phyloP scores from a whole-genome alignment of 1,140 invertebrate genomes.

The Drosophila varians region DNA sequence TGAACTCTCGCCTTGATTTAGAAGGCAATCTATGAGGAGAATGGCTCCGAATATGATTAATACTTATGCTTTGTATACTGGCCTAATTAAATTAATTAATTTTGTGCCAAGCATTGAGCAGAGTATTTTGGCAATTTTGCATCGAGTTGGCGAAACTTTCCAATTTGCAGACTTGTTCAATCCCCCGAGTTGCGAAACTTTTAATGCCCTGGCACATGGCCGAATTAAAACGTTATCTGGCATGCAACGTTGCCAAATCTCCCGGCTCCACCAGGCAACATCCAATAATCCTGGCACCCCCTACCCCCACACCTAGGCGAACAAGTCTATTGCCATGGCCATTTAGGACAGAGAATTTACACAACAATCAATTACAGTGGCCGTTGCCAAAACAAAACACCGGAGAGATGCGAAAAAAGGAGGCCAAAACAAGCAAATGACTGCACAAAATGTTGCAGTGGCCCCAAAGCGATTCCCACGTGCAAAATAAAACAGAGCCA shows the following conservation, averaged over 20 bases:
- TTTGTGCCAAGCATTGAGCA: not conserved
- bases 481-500: conserved; percentile 73
- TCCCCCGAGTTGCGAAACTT: conserved; percentile 46
- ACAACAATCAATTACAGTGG: conserved; percentile 71
- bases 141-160: conserved; percentile 25
- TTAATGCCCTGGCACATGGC: conserved; percentile 68
- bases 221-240: conserved; percentile 63
- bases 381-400: conserved; percentile 43
- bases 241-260: conserved; percentile 47
- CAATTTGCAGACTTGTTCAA: conserved; percentile 21
- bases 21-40: conserved; percentile 38
- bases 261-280: conserved; percentile 22
- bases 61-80: not conserved
- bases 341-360: conserved; percentile 62
- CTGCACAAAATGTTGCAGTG: conserved; percentile 37
- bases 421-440: conserved; percentile 41
- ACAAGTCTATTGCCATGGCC: conserved; percentile 57
- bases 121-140: conserved; percentile 13
- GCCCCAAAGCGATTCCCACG: conserved; percentile 60
- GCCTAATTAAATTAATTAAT: not conserved
- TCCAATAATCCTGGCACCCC: conserved; percentile 41
- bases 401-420: conserved; percentile 31
- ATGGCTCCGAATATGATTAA: conserved; percentile 24
- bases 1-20: conserved; percentile 59
- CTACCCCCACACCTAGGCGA: not conserved